These are phyloP conservation scores for Sebastes trivittatus DNA, from an alignment of 2,797 vertebrate genomes.

Conservation along the genomic window DNA sequence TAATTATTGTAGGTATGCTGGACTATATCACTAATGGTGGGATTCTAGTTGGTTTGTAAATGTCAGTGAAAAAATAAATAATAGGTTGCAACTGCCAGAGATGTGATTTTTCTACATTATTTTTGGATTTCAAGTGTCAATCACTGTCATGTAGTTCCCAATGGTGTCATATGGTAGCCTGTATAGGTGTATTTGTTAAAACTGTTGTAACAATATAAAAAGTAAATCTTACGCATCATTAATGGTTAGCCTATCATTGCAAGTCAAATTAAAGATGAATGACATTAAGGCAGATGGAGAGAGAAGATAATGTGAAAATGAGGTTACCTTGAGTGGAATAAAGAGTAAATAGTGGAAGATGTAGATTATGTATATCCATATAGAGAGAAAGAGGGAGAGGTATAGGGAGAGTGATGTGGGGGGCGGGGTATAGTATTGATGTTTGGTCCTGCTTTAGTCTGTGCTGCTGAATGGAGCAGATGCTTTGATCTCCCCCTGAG, in stretches of 20 bases:
- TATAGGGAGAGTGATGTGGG: background rate
- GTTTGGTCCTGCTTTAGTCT: conserved; percentile 39
- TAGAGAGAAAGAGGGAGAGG: background rate
- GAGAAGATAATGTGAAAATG: background rate
- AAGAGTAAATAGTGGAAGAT: background rate
- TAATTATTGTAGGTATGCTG: too few relatives aligned
- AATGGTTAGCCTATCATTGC: background rate
- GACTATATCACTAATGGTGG: background rate
- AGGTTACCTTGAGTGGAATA: background rate
- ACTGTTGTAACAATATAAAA: background rate
- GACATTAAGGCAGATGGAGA: too few relatives aligned
- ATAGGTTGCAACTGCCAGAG: background rate
- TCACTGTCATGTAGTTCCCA: background rate
- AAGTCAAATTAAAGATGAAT: background rate
- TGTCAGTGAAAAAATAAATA: background rate
- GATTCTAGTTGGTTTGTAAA: background rate
- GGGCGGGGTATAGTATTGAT: conserved; percentile 35
- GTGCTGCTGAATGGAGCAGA: conserved; percentile 57
- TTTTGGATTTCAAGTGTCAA: background rate
- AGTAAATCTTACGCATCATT: background rate
- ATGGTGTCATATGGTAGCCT: background rate
- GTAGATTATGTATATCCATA: background rate
- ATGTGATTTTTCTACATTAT: background rate
- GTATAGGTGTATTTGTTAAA: background rate
- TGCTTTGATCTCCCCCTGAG: conserved; percentile 57